A percentile compares a stretch with the other conserved stretches of the same genome.
These are phyloP conservation scores for Reticulitermes speratus DNA, from an alignment of 1,140 invertebrate genomes.

Conservation along the genomic window DNA sequence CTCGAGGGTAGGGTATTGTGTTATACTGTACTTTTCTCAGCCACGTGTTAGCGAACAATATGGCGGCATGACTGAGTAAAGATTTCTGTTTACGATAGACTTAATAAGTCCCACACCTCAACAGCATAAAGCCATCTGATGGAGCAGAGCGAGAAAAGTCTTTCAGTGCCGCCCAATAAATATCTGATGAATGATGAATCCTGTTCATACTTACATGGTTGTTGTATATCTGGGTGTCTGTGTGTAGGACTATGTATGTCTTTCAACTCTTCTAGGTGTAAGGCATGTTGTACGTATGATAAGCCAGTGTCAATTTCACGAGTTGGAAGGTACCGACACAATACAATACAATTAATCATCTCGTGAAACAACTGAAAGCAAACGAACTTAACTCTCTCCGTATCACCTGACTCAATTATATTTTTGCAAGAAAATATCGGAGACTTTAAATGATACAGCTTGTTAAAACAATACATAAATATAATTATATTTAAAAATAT, in stretches of 20 bases:
- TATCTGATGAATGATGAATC: neutral
- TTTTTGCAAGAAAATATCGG: too few relatives aligned
- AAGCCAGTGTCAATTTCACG: neutral
- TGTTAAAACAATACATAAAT: too few relatives aligned
- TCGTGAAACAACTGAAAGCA: too few relatives aligned
- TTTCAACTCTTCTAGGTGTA: neutral
- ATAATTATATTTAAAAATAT: too few relatives aligned
- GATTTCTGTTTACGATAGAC: neutral
- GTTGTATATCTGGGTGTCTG: too few relatives aligned
- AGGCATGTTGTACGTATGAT: neutral
- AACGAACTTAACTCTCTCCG: too few relatives aligned
- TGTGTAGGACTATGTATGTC: too few relatives aligned
- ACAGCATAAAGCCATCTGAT: neutral
- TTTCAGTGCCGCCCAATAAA: neutral
- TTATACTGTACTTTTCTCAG: neutral
- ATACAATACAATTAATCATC: neutral
- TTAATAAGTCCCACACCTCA: slow-evolving; percentile 15
- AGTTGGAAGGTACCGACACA: neutral
- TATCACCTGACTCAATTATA: too few relatives aligned
- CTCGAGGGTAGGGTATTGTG: neutral
- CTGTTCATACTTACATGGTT: neutral
- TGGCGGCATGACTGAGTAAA: slow-evolving; percentile 16
- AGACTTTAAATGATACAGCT: too few relatives aligned
- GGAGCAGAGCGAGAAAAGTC: neutral
- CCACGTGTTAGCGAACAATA: slow-evolving; percentile 3